Evolutionary conservation across 2,888 invertebrate genomes (phyloP).

Genomic region (Hipparchia sbordonii): DNA sequence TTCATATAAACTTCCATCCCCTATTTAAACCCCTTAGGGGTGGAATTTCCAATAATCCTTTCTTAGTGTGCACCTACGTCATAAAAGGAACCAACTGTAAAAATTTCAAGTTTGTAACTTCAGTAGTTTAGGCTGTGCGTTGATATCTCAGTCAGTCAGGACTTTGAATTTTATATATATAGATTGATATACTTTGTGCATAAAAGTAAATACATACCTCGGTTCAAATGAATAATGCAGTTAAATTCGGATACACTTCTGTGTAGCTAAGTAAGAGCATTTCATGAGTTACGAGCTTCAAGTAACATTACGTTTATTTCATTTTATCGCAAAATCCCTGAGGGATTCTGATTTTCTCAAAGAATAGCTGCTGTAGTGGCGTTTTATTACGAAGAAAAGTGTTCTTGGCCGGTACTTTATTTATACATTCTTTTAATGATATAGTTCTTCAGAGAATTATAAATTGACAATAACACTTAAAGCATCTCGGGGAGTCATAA

Average conservation of each 20-base stretch:
- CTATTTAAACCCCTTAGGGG: too few relatives aligned
- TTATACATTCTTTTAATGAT: not conserved
- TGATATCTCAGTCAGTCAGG: too few relatives aligned
- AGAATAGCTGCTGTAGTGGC: not conserved
- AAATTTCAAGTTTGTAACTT: too few relatives aligned
- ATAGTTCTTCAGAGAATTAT: not conserved
- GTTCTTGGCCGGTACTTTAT: not conserved
- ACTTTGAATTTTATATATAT: too few relatives aligned
- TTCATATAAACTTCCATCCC: too few relatives aligned
- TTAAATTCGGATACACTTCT: not conserved
- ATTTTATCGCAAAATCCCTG: slow-evolving; percentile 12
- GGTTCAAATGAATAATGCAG: not conserved
- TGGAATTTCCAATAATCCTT: too few relatives aligned
- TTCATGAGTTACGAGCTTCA: slow-evolving; percentile 11
- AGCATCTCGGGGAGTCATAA: too few relatives aligned
- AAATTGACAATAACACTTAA: too few relatives aligned
- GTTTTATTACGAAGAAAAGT: slow-evolving; percentile 4
- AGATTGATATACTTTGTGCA: not conserved
- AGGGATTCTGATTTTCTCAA: not conserved
- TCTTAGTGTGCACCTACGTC: too few relatives aligned
- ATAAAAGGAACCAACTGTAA: too few relatives aligned
- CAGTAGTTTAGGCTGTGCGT: too few relatives aligned
- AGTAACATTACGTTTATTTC: slow-evolving; percentile 9
- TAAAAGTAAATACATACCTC: not conserved
- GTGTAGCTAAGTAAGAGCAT: slow-evolving; percentile 6